A percentile compares a stretch with the other conserved stretches of the same genome.
phyloP scores from a whole-genome alignment of 2,888 invertebrate genomes.

The Philhelius pedissequus region DNA sequence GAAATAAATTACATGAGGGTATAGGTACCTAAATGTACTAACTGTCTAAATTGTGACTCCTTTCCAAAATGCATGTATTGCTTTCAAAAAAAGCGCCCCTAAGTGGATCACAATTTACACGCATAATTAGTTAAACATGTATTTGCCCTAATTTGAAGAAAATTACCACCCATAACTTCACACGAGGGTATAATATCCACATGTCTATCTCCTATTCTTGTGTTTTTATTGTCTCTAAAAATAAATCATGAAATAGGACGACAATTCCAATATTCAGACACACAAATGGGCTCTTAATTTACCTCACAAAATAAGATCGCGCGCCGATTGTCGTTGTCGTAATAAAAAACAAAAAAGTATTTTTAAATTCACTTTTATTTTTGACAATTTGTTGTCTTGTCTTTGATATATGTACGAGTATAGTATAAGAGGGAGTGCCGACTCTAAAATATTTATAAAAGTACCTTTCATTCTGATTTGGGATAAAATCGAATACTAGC shows the following conservation, averaged over 20 bases:
- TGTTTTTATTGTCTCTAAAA: conserved; percentile 9
- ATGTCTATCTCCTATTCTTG: conserved; percentile 15
- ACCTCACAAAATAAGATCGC: not conserved
- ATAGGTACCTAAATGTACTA: not conserved
- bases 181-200: not conserved
- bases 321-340: not conserved
- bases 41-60: not conserved
- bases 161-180: not conserved
- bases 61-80: not conserved
- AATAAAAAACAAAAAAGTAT: not conserved
- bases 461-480: not conserved
- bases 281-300: conserved; percentile 43
- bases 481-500: not conserved
- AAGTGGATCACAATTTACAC: conserved; percentile 43
- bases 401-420: not conserved
- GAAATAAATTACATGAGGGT: not conserved
- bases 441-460: not conserved
- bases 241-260: conserved; percentile 32
- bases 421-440: not conserved
- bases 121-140: conserved; percentile 55
- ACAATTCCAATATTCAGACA: conserved; percentile 13
- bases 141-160: conserved; percentile 41
- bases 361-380: conserved; percentile 12
- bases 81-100: not conserved
- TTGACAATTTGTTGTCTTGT: not conserved